Conservation (phyloP, 2,113 vertebrate species). For the Cephalophus harveyi region DNA sequence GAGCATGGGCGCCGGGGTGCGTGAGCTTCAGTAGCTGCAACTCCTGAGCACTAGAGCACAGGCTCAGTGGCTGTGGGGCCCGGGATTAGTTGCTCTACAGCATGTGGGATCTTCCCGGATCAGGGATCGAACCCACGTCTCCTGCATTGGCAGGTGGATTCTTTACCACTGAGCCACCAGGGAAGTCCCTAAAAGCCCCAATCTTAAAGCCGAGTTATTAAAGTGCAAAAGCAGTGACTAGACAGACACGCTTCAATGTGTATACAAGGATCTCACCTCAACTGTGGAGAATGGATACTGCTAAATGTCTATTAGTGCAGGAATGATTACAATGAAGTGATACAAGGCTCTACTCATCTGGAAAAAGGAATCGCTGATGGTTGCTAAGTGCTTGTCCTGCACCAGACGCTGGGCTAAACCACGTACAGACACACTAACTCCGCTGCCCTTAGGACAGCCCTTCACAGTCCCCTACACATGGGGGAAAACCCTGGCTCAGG, state of each 20-base stretch:
- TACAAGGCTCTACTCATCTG: background rate
- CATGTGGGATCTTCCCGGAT: background rate
- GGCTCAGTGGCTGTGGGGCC: background rate
- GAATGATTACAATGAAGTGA: background rate
- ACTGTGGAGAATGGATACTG: background rate
- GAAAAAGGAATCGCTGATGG: background rate
- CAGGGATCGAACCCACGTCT: background rate
- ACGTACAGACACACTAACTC: background rate
- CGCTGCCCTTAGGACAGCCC: background rate
- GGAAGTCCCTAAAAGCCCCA: background rate
- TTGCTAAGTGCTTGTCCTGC: background rate
- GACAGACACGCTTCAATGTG: background rate
- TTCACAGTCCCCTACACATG: background rate
- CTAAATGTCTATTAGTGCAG: background rate
- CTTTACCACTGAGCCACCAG: background rate
- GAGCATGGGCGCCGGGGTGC: background rate
- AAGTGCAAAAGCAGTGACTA: background rate
- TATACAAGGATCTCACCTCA: background rate
- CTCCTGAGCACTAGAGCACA: background rate
- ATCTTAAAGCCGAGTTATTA: background rate
- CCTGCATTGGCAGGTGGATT: background rate
- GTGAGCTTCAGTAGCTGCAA: background rate
- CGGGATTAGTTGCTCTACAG: background rate
- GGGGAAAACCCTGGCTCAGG: background rate
- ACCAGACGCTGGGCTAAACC: background rate